Conservation (phyloP, 2,888 invertebrate genomes). For the Fragum sueziense region DNA sequence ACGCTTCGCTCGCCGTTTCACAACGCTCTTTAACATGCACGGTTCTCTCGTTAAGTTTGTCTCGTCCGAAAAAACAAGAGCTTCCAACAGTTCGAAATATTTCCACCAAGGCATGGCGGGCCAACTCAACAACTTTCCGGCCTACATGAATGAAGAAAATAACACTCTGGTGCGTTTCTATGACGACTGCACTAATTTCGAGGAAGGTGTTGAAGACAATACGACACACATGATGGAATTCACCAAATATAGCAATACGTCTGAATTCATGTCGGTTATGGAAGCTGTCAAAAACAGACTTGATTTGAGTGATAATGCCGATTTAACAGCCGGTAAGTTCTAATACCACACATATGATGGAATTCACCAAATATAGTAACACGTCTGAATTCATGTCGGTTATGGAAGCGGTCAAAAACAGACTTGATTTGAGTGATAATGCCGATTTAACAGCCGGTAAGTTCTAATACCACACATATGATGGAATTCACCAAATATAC, state of each 20-base stretch:
- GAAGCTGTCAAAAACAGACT: slow-evolving; percentile 28
- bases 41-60: slow-evolving; percentile 31
- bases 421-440: slow-evolving; percentile 40
- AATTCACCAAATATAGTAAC: slow-evolving; percentile 38
- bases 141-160: slow-evolving; percentile 25
- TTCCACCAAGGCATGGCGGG: slow-evolving; percentile 43
- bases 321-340: slow-evolving; percentile 25
- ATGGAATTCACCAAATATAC: slow-evolving; percentile 41
- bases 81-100: slow-evolving; percentile 41
- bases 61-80: slow-evolving; percentile 40
- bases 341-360: slow-evolving; percentile 26
- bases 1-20: slow-evolving; percentile 30
- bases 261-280: slow-evolving; percentile 31
- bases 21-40: slow-evolving; percentile 26
- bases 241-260: slow-evolving; percentile 27
- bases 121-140: neutral
- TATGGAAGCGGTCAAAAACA: slow-evolving; percentile 13
- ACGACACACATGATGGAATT: slow-evolving; percentile 30
- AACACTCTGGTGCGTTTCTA: slow-evolving; percentile 42
- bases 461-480: slow-evolving; percentile 28
- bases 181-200: slow-evolving; percentile 44
- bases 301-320: slow-evolving; percentile 23
- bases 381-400: slow-evolving; percentile 34
- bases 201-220: slow-evolving; percentile 41
- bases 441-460: slow-evolving; percentile 24